Evolutionary conservation across 2,797 vertebrate species (phyloP), one percentile per base, ranked within the genome.

Genomic region (Premnoplex brunnescens): DNA sequence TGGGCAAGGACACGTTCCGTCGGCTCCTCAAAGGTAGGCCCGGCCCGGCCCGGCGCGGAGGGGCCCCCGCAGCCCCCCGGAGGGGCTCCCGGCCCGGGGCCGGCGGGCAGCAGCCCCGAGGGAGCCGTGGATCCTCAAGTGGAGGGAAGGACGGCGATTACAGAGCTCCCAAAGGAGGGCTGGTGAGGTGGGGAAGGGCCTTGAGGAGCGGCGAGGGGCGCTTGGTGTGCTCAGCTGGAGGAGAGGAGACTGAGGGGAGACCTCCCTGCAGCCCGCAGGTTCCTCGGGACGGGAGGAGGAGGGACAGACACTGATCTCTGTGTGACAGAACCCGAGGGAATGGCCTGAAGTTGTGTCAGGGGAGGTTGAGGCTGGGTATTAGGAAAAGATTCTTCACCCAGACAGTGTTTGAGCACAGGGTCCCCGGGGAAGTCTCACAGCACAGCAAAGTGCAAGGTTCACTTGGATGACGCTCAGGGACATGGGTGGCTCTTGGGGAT

Each of bases 11-110:
- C 62, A 49, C 97, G 27, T 98, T 99, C 82, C 97, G 98, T 60
- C 98, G 96, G 93, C 97, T 98, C 32, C 97, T 99, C 9, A 98
- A 98, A 98, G 98, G 98, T 99, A 96, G 78, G 82, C 44, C n/a
- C 46, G 82, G 48, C n/a, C 46, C 22, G 83, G 41, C n/a, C 44
- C 22, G 26, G 44, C 24, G 34, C 52, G 34, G 28, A 22, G 21
- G 28, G 59, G 52, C 36, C 37, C 24, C 26, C 39, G 14, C 41
- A 43, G 41, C 41, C 41, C 16, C 41, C 43, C 43, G 43, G 43
- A 44, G 44, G 44, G 2, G 24, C 8, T 19, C 49, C 26, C 49
- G 0, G 62, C 2, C 30, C 30, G 0, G 46, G 10, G 8, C 26
- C 44, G 30, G 0, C 1, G 43, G 59, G 55, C 58, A 1, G 54